Evolutionary conservation across 35 echinoderm and acorn worm genomes (phyloP).

Genomic region (Heliocidaris erythrogramma): DNA sequence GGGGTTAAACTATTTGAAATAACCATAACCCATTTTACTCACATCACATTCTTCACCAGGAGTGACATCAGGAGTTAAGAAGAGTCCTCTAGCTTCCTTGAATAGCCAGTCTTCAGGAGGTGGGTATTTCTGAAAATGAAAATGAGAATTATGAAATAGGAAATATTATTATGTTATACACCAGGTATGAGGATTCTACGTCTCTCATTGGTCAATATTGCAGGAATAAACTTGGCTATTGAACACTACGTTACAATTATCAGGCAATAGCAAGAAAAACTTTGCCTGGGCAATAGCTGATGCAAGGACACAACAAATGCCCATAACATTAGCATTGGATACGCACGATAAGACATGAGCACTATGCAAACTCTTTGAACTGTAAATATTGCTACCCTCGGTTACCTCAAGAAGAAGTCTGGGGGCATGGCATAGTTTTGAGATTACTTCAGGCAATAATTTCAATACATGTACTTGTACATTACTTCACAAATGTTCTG

Average conservation of each 20-base stretch:
- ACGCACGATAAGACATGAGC: no score
- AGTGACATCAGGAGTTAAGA: constrained; percentile 81
- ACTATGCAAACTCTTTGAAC: no score
- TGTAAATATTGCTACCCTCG: no score
- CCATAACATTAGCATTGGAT: no score
- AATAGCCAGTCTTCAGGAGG: constrained; percentile 96
- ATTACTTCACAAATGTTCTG: neutral
- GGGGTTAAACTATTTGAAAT: neutral
- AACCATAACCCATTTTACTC: neutral
- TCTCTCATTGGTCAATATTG: neutral
- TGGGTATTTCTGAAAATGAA: constrained; percentile 79
- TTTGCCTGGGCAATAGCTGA: no score
- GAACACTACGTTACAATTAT: neutral
- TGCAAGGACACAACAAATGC: no score
- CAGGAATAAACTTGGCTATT: neutral
- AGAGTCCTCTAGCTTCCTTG: constrained; percentile 94
- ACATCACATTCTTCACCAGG: constrained; percentile 77
- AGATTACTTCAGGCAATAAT: neutral
- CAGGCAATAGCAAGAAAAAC: no score
- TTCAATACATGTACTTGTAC: neutral
- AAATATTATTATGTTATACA: no score
- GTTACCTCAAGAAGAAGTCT: neutral
- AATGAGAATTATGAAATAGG: neutral
- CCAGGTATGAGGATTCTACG: no score
- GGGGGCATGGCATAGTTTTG: neutral